Base-by-base conservation (phyloP, 2,888 invertebrate species). In the Cremastobaeus sp. region DNA sequence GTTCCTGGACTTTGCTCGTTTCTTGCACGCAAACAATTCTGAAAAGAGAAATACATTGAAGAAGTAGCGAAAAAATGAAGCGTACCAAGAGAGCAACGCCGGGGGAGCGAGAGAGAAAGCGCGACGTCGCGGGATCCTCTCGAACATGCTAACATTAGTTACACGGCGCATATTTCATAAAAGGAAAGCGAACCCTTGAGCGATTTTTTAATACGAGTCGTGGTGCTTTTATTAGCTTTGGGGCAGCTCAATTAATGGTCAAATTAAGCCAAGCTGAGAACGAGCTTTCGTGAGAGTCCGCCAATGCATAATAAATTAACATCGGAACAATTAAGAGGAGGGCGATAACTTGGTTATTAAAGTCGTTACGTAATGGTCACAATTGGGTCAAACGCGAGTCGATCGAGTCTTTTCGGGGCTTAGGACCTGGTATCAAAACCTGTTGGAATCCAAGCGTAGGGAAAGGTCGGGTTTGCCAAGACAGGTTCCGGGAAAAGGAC, bases 11-110 rank as follows among this genome's bases (percentile, higher is more conserved):
- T 64, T 72, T 65, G 71, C 65, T 72, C 60, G 66, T 72, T 72
- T 66, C 72, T 72, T 60, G 72, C 72, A 72, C 72, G 72, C 66
- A 60, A 72, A 72, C 72, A 60, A 66, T 72, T 66, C 72, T 60
- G 65, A 66, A 72, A 72, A 72, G 64, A 72, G 65, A 72, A 57
- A 66, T 72, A 73, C 68, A 62, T 68, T 73, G 30, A 50, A 50
- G 45, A 50, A 50, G 50, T 12, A 57, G 21, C 60, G 72, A 73
- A 70, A 71, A 71, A 76, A 66, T 62, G 70, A 73, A 45, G 41
- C 47, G 47, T 68, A 34, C 45, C 70, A 66, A 20, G 47, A 20
- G 50, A 35, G 28, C 12, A 32, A 37, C 28, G 8, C 14, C 12
- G 59, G 12, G 28, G 4, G 41, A 28, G 59, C 18, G 52, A 55